Base-by-base conservation (phyloP, 2,888 invertebrate species). In the Lithophane socia region DNA sequence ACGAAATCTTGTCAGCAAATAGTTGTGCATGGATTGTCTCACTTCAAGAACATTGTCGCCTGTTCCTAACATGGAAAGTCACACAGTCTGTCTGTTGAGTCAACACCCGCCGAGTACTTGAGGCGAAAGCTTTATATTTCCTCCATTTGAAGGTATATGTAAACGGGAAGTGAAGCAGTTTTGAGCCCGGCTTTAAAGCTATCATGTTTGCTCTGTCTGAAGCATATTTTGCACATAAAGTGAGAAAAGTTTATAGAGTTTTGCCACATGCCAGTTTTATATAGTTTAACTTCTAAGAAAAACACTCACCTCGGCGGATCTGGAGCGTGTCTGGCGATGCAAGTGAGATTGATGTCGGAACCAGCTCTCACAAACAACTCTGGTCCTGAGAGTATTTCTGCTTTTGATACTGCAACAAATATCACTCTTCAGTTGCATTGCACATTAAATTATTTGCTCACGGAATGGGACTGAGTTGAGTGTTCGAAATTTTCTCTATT, bases 261-360 rank as follows among this genome's bases (percentile, higher is more conserved):
- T 67, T 52, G 24, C 47, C 42, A 58, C 58, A 67, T 58, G 60
- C 58, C 68, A 73, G 67, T 72, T 82, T 65, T 52, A 68, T 49
- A 60, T 60, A 77, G 12, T 79, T 75, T 52, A 49, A 24, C 24
- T 78, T 72, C 2, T 37, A 44, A 61, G 90, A 89, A 90, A 96
- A 91, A 97, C 52, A 68, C 97, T 95, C 97, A 98, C 96, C 98
- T 98, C 73, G 98, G 98, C 56, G 98, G 98, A 91, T 98, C 98
- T 7, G 98, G 98, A 60, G 98, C 98, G 94, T 98, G 98, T 84
- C 98, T 97, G 64, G 98, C 98, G 91, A 98, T 97, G 96, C 99
- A 99, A 87, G 98, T 99, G 92, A 99, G 97, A 97, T 99, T 99
- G 94, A 99, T 98, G 96, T 99, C 98, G 88, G 98, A 98, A 80